Percentiles rank a stretch among this genome's conserved stretches.
These are phyloP conservation scores for Brachionichthys hirsutus DNA, from an alignment of 2,113 vertebrate species.

Conservation along the genomic window DNA sequence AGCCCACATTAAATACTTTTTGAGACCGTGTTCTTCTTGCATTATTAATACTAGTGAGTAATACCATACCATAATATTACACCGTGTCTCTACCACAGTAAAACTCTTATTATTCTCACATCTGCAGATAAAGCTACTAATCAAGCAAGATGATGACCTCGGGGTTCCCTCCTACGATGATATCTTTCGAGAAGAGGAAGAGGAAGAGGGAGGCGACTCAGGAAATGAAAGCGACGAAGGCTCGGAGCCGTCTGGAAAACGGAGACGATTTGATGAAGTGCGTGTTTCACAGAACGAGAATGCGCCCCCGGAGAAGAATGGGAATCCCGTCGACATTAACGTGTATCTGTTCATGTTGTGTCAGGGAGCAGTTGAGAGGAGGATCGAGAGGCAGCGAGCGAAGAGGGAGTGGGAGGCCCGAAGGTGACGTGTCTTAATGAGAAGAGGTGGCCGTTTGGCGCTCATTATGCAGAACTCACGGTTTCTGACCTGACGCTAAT, in stretches of 20 bases:
- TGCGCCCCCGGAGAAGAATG: not conserved
- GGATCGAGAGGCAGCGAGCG: conserved; percentile 82
- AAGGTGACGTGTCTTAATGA: conserved; percentile 76
- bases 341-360: not conserved
- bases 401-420: conserved; percentile 90
- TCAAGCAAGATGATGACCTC: conserved; percentile 93
- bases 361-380: conserved; percentile 86
- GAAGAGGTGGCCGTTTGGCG: not conserved
- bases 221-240: conserved; percentile 83
- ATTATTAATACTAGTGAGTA: not conserved
- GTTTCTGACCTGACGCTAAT: not conserved
- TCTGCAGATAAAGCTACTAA: conserved; percentile 89
- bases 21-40: not conserved
- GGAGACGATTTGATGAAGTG: conserved; percentile 90
- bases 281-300: not conserved
- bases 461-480: not conserved
- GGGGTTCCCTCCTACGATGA: conserved; percentile 91
- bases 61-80: not conserved
- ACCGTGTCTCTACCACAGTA: not conserved
- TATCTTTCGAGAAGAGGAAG: conserved; percentile 88
- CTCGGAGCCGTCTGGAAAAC: conserved; percentile 90
- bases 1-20: not conserved
- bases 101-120: not conserved
- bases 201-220: conserved; percentile 79
- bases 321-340: too few relatives aligned